Evolutionary conservation across 2,797 vertebrate genomes (phyloP).

Genomic region (Morelia viridis): DNA sequence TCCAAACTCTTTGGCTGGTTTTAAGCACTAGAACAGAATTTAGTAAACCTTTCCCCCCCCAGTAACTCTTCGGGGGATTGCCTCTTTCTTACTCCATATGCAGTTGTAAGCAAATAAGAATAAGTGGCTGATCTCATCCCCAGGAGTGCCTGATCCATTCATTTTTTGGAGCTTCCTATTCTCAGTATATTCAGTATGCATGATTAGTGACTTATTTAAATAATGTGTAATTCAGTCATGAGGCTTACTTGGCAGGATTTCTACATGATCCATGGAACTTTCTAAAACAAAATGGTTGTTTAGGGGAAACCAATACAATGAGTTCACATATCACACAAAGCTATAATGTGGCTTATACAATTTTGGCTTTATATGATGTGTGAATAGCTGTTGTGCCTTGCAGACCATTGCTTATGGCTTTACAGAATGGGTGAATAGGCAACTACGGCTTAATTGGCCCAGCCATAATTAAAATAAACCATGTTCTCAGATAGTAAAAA

Average conservation of each 20-base stretch:
- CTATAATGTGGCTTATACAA: not conserved
- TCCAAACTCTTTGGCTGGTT: not conserved
- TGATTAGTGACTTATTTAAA: not conserved
- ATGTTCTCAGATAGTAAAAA: not conserved
- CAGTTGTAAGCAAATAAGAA: not conserved
- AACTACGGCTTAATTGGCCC: not conserved
- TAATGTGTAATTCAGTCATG: not conserved
- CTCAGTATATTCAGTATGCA: not conserved
- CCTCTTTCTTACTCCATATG: not conserved
- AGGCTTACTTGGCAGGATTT: not conserved
- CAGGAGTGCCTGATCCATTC: not conserved
- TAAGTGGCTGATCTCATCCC: not conserved
- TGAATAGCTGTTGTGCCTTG: not conserved
- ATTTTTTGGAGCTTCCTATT: not conserved
- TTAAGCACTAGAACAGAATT: not conserved
- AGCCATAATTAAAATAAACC: not conserved
- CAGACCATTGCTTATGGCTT: not conserved
- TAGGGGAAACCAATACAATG: not conserved
- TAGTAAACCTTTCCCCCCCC: not conserved
- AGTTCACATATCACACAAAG: not conserved
- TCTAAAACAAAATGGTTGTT: not conserved
- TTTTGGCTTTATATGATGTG: not conserved
- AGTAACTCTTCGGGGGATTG: not conserved
- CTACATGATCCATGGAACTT: not conserved
- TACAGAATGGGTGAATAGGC: too few relatives aligned